phyloP scores from a whole-genome alignment of 2,113 vertebrate species.

The Corynorhinus townsendii region DNA sequence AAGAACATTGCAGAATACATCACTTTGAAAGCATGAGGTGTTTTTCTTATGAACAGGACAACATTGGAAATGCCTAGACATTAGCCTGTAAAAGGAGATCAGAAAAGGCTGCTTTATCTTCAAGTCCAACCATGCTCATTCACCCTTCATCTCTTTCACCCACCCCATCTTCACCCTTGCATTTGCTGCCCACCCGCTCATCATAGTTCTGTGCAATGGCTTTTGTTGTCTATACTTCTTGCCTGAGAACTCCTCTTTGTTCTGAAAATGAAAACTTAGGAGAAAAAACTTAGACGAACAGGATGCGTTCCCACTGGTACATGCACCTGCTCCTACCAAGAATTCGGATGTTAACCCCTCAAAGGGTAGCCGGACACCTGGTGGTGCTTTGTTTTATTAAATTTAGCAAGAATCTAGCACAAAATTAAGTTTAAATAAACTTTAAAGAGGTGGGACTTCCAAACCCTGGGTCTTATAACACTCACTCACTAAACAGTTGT shows the following conservation, averaged over 20 bases:
- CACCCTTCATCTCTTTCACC: not conserved
- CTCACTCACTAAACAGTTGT: not conserved
- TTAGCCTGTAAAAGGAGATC: not conserved
- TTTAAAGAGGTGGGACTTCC: constrained; percentile 2
- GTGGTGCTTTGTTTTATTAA: not conserved
- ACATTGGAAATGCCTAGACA: not conserved
- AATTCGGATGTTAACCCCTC: not conserved
- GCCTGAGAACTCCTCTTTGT: not conserved
- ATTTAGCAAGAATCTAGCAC: not conserved
- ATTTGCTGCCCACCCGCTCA: not conserved
- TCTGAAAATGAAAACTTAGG: not conserved
- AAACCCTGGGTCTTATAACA: not conserved
- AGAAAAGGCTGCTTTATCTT: not conserved
- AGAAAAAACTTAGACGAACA: not conserved
- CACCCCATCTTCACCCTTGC: not conserved
- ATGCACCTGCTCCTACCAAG: not conserved
- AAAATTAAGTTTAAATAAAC: not conserved
- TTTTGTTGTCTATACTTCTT: not conserved
- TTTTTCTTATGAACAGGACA: not conserved
- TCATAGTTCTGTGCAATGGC: not conserved
- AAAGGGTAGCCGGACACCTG: not conserved
- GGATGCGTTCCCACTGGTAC: not conserved
- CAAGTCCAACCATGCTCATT: fast-evolving
- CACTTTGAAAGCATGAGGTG: not conserved
- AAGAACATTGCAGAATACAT: not conserved